phyloP scores from a whole-genome alignment of 2,797 vertebrate species.

The Acipenser oxyrinchus region DNA sequence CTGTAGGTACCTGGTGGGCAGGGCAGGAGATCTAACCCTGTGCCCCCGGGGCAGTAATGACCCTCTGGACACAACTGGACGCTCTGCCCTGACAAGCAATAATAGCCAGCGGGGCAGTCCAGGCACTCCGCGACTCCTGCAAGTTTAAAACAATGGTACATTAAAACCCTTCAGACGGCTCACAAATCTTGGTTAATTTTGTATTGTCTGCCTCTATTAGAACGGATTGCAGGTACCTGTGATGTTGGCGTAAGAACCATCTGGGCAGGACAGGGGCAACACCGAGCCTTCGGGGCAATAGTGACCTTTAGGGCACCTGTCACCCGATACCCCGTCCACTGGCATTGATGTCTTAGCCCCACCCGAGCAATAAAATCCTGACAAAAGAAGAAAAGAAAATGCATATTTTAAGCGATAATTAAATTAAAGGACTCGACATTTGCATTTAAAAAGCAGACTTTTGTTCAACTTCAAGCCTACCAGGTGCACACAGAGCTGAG shows the following conservation, averaged over 20 bases:
- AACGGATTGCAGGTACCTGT: conserved; percentile 53
- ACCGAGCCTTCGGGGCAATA: conserved; percentile 60
- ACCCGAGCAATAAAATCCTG: conserved; percentile 75
- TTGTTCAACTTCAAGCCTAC: conserved; percentile 39
- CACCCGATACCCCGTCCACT: conserved; percentile 55
- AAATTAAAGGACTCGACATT: neutral
- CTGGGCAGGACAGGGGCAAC: conserved; percentile 50
- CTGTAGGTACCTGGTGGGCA: conserved; percentile 75
- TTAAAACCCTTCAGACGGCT: conserved; percentile 1
- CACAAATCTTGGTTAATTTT: conserved; percentile 8
- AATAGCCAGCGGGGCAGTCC: conserved; percentile 69
- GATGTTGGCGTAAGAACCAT: conserved; percentile 58
- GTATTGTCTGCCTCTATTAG: neutral
- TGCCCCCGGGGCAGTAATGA: conserved; percentile 66
- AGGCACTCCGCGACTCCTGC: conserved; percentile 58
- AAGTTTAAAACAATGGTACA: neutral
- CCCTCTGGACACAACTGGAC: conserved; percentile 59
- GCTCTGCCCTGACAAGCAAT: conserved; percentile 63
- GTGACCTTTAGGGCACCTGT: conserved; percentile 60
- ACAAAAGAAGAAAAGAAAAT: neutral
- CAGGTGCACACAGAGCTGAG: conserved; percentile 59
- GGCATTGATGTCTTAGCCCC: conserved; percentile 54
- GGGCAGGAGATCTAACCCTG: conserved; percentile 52
- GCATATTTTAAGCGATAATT: neutral
- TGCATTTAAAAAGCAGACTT: too few relatives aligned